A percentile compares a stretch with the other conserved stretches of the same genome.
phyloP scores from a whole-genome alignment of 2,113 vertebrate genomes.

The Eleginops maclovinus region DNA sequence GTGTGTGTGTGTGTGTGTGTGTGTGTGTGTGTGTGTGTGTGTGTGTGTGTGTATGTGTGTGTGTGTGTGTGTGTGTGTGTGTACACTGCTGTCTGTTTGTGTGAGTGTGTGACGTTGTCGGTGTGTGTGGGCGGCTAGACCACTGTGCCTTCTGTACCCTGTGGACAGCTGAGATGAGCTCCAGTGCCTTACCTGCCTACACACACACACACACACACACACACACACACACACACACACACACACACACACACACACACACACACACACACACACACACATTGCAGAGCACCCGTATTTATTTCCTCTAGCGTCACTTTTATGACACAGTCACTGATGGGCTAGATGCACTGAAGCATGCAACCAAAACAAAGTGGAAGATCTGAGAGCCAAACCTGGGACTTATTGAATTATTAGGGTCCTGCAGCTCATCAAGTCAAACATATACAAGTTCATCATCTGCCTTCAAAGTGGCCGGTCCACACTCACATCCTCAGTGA shows the following conservation, averaged over 20 bases:
- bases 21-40: not conserved
- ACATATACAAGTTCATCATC: too few species aligned
- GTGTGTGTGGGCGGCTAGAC: conserved; percentile 20
- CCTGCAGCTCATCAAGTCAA: too few species aligned
- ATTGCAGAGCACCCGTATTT: too few species aligned
- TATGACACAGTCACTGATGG: too few species aligned
- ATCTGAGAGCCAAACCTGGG: too few species aligned
- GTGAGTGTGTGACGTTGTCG: conserved; percentile 5
- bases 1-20: not conserved
- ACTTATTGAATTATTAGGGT: too few species aligned
- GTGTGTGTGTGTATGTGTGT: not conserved
- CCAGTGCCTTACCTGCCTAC: conserved; percentile 43
- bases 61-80: not conserved
- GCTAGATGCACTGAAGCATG: too few species aligned
- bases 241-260: not conserved
- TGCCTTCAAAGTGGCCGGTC: too few species aligned
- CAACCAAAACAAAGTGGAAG: too few species aligned
- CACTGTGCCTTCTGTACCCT: conserved; percentile 14
- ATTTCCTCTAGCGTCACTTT: too few species aligned
- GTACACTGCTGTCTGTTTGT: not conserved
- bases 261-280: not conserved
- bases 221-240: not conserved
- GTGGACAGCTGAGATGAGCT: conserved; percentile 23
- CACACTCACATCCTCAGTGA: too few species aligned
- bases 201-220: conserved; percentile 16